A percentile compares a stretch with the other conserved stretches of the same genome.
phyloP scores from a whole-genome alignment of 1,140 invertebrate species.

The Bombus haemorrhoidalis region DNA sequence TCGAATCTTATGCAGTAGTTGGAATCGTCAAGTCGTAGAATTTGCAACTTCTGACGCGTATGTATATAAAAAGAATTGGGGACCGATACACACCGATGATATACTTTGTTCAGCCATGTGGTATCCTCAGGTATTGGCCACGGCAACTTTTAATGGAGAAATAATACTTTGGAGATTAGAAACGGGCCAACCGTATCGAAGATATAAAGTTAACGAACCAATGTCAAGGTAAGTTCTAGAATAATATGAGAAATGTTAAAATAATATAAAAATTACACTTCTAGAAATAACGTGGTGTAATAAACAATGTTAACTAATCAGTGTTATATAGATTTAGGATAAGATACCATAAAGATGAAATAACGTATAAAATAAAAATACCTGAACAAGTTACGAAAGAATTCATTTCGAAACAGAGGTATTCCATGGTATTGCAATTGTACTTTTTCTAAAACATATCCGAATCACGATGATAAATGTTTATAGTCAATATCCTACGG shows the following conservation, averaged over 20 bases:
- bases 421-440: not conserved
- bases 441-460: too few species aligned
- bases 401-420: constrained; percentile 1
- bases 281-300: not conserved
- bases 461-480: not conserved
- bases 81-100: constrained; percentile 87
- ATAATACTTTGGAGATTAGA: constrained; percentile 90
- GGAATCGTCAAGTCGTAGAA: constrained; percentile 87
- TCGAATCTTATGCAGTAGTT: constrained; percentile 87
- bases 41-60: constrained; percentile 84
- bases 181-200: constrained; percentile 86
- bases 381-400: constrained; percentile 5
- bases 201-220: constrained; percentile 70
- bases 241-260: not conserved
- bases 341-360: constrained; percentile 25
- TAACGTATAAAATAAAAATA: not conserved
- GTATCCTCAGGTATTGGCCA: constrained; percentile 86
- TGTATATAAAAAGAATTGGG: constrained; percentile 84
- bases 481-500: not conserved
- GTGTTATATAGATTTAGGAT: constrained; percentile 35
- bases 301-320: not conserved
- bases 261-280: not conserved
- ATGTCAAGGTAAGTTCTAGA: constrained; percentile 61
- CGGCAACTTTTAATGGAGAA: constrained; percentile 89
- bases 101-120: constrained; percentile 86